Conservation (phyloP, 30 jellyfish, hydroid and myxozoan genomes). For the Clytia hemisphaerica region DNA sequence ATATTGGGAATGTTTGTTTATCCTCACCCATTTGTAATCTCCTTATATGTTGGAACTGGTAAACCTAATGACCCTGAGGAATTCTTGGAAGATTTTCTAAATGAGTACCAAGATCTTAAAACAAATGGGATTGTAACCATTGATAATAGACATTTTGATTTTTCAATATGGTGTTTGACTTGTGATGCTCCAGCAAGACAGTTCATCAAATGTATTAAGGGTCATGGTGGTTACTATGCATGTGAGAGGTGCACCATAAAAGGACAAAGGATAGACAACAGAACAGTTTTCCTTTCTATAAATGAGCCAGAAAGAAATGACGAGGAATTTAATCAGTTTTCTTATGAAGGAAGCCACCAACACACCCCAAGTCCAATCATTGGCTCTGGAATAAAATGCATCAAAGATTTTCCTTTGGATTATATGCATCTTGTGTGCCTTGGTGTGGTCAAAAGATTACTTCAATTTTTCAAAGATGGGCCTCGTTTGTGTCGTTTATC, state of each 20-base stretch:
- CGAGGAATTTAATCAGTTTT: neutral
- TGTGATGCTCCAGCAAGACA: no score
- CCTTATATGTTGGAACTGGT: conserved; percentile 19
- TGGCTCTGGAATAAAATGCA: conserved; percentile 5
- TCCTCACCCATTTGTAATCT: neutral
- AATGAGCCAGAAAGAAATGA: neutral
- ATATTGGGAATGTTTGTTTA: neutral
- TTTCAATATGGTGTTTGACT: neutral
- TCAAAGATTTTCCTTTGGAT: neutral
- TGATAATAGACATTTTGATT: neutral
- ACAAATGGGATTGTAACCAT: conserved; percentile 1
- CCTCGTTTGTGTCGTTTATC: conserved; percentile 3
- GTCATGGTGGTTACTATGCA: conserved; percentile 11
- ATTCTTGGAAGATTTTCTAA: conserved; percentile 10
- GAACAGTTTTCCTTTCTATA: neutral
- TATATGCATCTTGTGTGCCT: no score
- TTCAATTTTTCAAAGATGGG: neutral
- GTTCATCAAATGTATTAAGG: conserved; percentile 19
- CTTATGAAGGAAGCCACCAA: conserved; percentile 2
- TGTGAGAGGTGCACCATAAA: conserved; percentile 14
- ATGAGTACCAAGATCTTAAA: neutral
- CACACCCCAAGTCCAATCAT: neutral
- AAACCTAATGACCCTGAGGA: conserved; percentile 9
- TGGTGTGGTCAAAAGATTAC: conserved; percentile 4
- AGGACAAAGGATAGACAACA: conserved; percentile 5